Evolutionary conservation across 2,888 invertebrate genomes (phyloP), one percentile per base, ranked within the genome.

Genomic region (Sphinx pinastri): DNA sequence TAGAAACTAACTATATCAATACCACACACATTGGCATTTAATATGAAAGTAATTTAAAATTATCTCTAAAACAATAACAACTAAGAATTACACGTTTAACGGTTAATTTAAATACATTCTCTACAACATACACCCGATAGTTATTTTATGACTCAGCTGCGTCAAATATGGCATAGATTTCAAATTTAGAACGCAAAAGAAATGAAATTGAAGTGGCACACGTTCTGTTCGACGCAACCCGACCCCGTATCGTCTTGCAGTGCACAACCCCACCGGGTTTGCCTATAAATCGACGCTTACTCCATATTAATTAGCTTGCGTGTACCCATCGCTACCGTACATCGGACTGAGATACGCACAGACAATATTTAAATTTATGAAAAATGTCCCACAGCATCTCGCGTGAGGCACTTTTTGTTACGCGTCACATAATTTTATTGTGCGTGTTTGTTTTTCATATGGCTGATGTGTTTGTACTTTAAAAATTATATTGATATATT

Each of bases 271-370:
- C 75, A 74, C 78, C 73, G 79, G 77, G 76, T 76, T 77, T 77
- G 83, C 76, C 84, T 81, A 90, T 91, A 91, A 91, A 91, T 91
- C 86, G 84, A 86, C 76, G 80, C 78, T 80, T 85, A 88, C 89
- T 90, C 89, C 89, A 90, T 91, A 91, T 91, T 91, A 91, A 91
- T 91, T 91, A 89, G 88, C 79, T 91, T 77, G 91, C 91, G 90
- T 91, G 91, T 83, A 81, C 79, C 77, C 79, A 73, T 75, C 72
- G 90, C 91, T 90, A 89, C 90, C 82, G 89, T 85, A 84, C 76
- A 77, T 70, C 69, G 74, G 82, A 73, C 74, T 71, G 74, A 78
- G 81, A 88, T 87, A 85, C 86, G 86, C 84, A 77, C 73, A 78
- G 77, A 74, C 79, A 79, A 83, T 85, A 88, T 88, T 84, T 86